A percentile compares a stretch with the other conserved stretches of the same genome.
phyloP scores from a whole-genome alignment of 2,888 invertebrate species.

The Podabrus alpinus region DNA sequence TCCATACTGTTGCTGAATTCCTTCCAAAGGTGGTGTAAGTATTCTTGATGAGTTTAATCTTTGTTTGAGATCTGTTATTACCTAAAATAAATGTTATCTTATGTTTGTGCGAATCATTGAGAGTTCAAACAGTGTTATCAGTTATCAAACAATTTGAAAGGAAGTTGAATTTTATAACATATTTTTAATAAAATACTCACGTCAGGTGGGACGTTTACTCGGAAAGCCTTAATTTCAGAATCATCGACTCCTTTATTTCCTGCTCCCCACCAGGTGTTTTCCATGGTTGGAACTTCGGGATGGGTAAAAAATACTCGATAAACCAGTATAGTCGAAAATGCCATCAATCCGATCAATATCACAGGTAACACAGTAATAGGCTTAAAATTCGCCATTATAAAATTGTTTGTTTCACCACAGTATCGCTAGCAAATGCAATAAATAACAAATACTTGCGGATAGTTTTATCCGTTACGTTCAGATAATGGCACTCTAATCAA shows the following conservation, averaged over 20 bases:
- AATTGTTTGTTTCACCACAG: not conserved
- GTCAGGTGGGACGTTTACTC: not conserved
- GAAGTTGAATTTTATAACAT: no score
- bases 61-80: slow-evolving; percentile 54
- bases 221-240: not conserved
- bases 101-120: not conserved
- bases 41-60: slow-evolving; percentile 58
- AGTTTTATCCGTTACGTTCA: not conserved
- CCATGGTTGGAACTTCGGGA: not conserved
- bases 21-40: slow-evolving; percentile 62
- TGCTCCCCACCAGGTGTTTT: not conserved
- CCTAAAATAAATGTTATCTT: not conserved
- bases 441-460: not conserved
- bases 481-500: not conserved
- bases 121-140: not conserved
- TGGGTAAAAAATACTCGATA: not conserved
- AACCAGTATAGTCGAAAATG: not conserved
- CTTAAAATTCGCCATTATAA: not conserved
- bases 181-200: not conserved
- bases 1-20: slow-evolving; percentile 75
- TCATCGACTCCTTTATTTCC: not conserved
- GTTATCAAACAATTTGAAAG: no score
- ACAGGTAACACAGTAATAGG: no score
- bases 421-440: not conserved
- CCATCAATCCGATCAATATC: not conserved